Base-by-base conservation (phyloP, 1,140 invertebrate genomes). In the Caenorhabditis tropicalis region DNA sequence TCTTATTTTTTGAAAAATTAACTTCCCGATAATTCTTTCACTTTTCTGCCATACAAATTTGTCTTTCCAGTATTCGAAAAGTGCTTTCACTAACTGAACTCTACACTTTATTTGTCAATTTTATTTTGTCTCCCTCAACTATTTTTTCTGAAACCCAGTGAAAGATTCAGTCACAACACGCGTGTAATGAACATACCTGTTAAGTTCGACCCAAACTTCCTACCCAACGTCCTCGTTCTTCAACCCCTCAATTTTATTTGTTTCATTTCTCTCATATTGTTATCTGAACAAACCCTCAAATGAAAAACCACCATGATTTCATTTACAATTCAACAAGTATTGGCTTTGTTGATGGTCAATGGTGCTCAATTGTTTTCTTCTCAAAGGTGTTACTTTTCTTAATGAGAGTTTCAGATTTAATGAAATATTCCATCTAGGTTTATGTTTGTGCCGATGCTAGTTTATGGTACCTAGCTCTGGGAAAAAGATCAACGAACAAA, bases 131-230 rank as follows among this genome's bases (percentile, higher is more conserved):
- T 21, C n/a, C 19, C 31, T 33, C 33, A 29, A 27, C n/a, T 43
- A 9, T 58, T 51, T 27, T 27, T 81, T 53, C 16, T 21, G 29
- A 43, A 74, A n/a, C 65, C 65, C 65, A 74, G 65, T 74, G 65
- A 74, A 74, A 74, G 65, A 74, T 74, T 74, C 65, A 74, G 65
- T 74, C n/a, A 74, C 33, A 74, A 43, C 12, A 74, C 65, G 65
- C 65, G 65, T 74, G 65, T 74, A 74, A 74, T 74, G 65, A 74
- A 74, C 65, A 43, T 74, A 74, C 65, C 27, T 74, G 65, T 74
- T 74, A 24, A 39, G 33, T 74, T 74, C 65, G 43, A 43, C 33
- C 65, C 33, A 2, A 51, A 15, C 48, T 16, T 56, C 24, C 65
- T 46, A 74, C 65, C 65, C 36, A 12, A n/a, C 65, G 43, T 74